phyloP scores from a whole-genome alignment of 2,113 vertebrate species.

The Cheilinus undulatus region DNA sequence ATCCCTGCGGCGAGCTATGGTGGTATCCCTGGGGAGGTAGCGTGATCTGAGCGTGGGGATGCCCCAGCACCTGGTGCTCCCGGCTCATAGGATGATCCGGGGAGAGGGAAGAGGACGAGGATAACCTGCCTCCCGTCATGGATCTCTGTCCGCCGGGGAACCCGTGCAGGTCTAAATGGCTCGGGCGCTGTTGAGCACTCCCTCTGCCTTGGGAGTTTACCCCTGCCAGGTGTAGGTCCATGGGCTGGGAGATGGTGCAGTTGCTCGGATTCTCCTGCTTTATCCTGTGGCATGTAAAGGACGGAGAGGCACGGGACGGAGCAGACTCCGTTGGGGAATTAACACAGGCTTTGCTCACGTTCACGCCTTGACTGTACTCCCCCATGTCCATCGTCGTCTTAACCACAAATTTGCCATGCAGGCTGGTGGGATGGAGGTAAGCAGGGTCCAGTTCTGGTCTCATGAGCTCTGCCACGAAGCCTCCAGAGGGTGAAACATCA shows the following conservation, averaged over 20 bases:
- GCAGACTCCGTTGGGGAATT: constrained; percentile 75
- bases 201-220: constrained; percentile 80
- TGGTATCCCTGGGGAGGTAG: constrained; percentile 88
- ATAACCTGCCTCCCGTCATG: constrained; percentile 84
- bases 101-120: constrained; percentile 87
- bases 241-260: constrained; percentile 85
- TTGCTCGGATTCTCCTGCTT: constrained; percentile 90
- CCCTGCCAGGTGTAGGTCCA: constrained; percentile 80
- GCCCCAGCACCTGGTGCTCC: constrained; percentile 86
- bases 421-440: constrained; percentile 87
- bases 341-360: constrained; percentile 84
- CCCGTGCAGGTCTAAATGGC: constrained; percentile 82
- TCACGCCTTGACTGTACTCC: constrained; percentile 87
- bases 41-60: constrained; percentile 84
- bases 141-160: constrained; percentile 85
- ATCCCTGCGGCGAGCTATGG: constrained; percentile 81
- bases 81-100: constrained; percentile 88
- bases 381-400: constrained; percentile 90
- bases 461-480: constrained; percentile 96
- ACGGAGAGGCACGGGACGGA: constrained; percentile 54
- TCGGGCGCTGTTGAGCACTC: constrained; percentile 79
- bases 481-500: constrained; percentile 93
- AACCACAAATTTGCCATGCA: constrained; percentile 93
- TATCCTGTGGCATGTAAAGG: constrained; percentile 88
- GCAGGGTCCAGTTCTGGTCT: constrained; percentile 94